These are phyloP conservation scores for Biston betularia DNA, from an alignment of 2,888 invertebrate genomes.

Conservation along the genomic window DNA sequence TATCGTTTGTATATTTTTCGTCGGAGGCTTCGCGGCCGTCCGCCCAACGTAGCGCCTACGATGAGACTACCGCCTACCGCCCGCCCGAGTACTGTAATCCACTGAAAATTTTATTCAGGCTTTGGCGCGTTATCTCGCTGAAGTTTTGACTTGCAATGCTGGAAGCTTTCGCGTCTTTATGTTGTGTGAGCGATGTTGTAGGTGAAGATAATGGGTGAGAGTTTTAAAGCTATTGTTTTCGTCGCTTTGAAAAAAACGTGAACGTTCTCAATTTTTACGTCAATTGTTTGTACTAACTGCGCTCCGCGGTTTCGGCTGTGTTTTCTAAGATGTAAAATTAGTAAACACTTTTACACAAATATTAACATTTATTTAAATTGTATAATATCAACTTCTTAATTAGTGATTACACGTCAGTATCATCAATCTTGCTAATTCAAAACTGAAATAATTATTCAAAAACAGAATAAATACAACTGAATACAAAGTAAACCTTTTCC, in stretches of 20 bases:
- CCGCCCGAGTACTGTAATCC: slow-evolving; percentile 55
- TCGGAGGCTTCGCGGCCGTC: slow-evolving; percentile 58
- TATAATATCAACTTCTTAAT: too few species aligned
- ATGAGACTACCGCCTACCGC: slow-evolving; percentile 78
- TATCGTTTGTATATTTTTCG: slow-evolving; percentile 27
- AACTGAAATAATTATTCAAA: too few species aligned
- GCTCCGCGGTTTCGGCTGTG: too few species aligned
- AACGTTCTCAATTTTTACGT: too few species aligned
- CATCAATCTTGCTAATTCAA: too few species aligned
- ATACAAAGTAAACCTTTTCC: too few species aligned
- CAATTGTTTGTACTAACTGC: too few species aligned
- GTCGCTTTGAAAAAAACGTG: background rate
- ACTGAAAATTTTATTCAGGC: slow-evolving; percentile 55
- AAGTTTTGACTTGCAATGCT: slow-evolving; percentile 40
- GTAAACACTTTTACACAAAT: too few species aligned
- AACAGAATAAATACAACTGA: too few species aligned
- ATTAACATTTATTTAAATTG: too few species aligned
- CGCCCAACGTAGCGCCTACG: slow-evolving; percentile 62
- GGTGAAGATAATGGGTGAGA: slow-evolving; percentile 6
- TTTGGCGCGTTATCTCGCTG: slow-evolving; percentile 40
- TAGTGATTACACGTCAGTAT: too few species aligned
- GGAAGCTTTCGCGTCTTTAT: slow-evolving; percentile 32
- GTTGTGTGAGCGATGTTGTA: slow-evolving; percentile 33
- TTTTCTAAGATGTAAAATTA: too few species aligned
- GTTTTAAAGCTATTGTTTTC: slow-evolving; percentile 15